A percentile compares a stretch with the other conserved stretches of the same genome.
Conservation (phyloP, 1,140 invertebrate species). For the Oncopodura yosiiana region DNA sequence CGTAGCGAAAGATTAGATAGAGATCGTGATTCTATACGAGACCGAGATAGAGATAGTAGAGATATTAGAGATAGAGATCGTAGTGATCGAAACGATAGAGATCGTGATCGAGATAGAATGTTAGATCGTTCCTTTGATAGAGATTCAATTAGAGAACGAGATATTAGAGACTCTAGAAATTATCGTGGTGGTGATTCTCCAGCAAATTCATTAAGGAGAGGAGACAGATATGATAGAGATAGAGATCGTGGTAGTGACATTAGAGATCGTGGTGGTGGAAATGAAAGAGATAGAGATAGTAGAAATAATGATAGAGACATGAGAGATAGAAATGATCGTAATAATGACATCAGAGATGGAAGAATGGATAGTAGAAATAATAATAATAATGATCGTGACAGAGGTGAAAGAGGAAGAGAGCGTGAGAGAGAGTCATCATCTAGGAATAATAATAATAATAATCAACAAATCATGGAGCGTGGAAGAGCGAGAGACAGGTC, state of each 20-base stretch:
- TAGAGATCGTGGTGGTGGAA: conserved; percentile 3
- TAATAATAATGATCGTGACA: conserved; percentile 4
- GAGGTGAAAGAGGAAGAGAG: background rate
- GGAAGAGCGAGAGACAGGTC: conserved; percentile 25
- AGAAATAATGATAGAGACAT: conserved; percentile 14
- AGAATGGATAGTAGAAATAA: background rate
- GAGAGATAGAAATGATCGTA: conserved; percentile 5
- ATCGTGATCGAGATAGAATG: conserved; percentile 25
- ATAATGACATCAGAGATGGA: conserved; percentile 1
- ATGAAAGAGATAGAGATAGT: conserved; percentile 22
- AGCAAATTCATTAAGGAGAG: too few relatives aligned
- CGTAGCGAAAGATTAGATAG: background rate
- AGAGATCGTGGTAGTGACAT: conserved; percentile 11
- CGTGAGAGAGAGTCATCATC: conserved; percentile 20
- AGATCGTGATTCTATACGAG: conserved; percentile 13
- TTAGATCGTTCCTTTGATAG: conserved; percentile 21
- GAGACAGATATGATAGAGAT: background rate
- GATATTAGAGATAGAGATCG: conserved; percentile 23
- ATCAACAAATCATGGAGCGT: conserved; percentile 13
- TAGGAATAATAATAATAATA: conserved; percentile 11
- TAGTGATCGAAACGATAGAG: background rate
- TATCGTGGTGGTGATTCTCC: conserved; percentile 35
- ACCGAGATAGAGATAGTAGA: conserved; percentile 32
- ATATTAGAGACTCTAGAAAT: conserved; percentile 10
- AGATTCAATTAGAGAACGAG: conserved; percentile 19